Base-by-base conservation (phyloP, 2,888 invertebrate genomes). In the Sisyra terminalis region DNA sequence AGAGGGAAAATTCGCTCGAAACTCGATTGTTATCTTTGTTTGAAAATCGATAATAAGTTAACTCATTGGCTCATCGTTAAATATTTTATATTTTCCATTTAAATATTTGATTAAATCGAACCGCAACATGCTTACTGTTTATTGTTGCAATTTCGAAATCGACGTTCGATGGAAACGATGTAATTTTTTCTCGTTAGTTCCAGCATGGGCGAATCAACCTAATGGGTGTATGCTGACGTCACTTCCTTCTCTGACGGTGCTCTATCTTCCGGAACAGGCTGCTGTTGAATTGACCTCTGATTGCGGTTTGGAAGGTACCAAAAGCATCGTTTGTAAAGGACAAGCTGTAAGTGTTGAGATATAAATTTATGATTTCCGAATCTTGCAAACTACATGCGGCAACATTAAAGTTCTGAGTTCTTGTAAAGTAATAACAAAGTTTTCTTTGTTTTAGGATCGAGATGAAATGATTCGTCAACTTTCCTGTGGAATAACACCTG, bases 211-310 rank as follows among this genome's bases (percentile, higher is more conserved):
- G n/a, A 60, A 66, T 40, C 63, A 64, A 30, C 69, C 71, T 29
- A 65, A 64, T 34, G 77, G 78, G 18, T 83, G 83, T 55, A 74
- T 81, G 60, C 63, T 82, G 44, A 74, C 74, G 50, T 78, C 78
- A 45, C 62, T 82, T 50, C 80, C 82, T 3, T 79, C 80, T 29
- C 62, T 82, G 48, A 83, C 82, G 1, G 75, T 79, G 48, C 68
- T 81, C 45, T 84, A 80, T 56, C 69, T 82, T 54, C 82, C 82
- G 18, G 83, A 83, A 55, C 78, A 78, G 55, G 78, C 79, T 29
- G 80, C 80, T 38, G 73, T 83, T 40, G 81, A 80, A 57, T 65
- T 83, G 43, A 78, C 80, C 31, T 73, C 78, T 18, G 82, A 83
- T 57, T 83, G 83, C 51, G 81, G 81, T 40, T 61, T 80, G 46